These are phyloP conservation scores for Corythornis leucogaster DNA, from an alignment of 2,797 vertebrate genomes.

Conservation along the genomic window DNA sequence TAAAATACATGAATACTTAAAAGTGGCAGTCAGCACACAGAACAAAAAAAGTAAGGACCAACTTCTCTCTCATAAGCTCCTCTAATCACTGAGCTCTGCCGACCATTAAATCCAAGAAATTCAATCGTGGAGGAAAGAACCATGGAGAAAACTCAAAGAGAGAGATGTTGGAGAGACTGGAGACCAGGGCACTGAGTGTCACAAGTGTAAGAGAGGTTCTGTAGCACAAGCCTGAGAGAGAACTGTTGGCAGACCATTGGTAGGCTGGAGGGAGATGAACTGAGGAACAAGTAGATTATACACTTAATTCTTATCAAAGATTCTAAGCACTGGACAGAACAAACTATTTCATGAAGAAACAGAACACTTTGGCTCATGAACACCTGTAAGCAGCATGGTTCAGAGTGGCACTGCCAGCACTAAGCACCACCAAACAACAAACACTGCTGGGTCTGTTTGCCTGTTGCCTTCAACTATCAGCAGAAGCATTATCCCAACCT, in stretches of 20 bases:
- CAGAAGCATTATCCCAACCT: constrained; percentile 47
- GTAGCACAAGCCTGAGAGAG: rapidly evolving
- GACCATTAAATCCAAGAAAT: neutral
- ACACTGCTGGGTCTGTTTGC: constrained; percentile 55
- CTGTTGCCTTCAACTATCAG: constrained; percentile 5
- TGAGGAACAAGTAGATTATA: neutral
- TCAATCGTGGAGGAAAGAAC: neutral
- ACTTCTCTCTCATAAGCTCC: neutral
- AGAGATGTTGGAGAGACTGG: neutral
- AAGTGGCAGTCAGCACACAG: neutral
- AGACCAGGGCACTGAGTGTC: neutral
- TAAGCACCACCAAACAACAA: constrained; percentile 13
- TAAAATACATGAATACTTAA: neutral
- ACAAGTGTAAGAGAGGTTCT: neutral
- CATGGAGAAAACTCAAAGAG: neutral
- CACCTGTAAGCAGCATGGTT: constrained; percentile 65
- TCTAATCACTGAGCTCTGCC: neutral
- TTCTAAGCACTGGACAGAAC: neutral
- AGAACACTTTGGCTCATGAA: constrained; percentile 36
- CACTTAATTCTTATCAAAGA: constrained; percentile 38
- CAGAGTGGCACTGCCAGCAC: constrained; percentile 25
- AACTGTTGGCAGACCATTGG: neutral
- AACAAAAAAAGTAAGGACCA: neutral
- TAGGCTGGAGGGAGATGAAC: neutral
- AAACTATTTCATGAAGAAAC: constrained; percentile 40